Base-by-base conservation (phyloP, 2,113 vertebrate genomes). In the Butorides virescens region DNA sequence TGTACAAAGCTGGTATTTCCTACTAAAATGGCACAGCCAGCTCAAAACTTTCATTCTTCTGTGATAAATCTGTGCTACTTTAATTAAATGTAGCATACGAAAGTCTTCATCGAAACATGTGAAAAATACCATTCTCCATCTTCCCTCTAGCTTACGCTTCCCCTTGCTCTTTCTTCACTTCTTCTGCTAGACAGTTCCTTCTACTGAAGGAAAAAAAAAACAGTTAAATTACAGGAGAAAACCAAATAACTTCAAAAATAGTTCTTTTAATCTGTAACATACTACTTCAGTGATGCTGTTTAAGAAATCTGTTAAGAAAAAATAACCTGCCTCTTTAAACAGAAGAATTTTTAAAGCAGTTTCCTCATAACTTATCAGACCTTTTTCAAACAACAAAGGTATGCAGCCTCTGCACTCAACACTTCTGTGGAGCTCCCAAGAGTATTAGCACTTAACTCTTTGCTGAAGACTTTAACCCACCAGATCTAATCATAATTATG, bases 311-410 rank as follows among this genome's bases (percentile, higher is more conserved):
- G 15, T 29, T 70, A 44, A 36, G 37, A 29, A 74, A 90, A 89
- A 97, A 71, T 70, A 85, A 65, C 13, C 25, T 72, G 44, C 9
- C 52, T 68, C 95, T 92, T 90, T 37, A 86, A 95, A 96, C 49
- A 80, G 25, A 92, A 92, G 30, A 49, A 70, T 29, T 81, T 95
- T 95, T 56, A 70, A 86, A 95, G 75, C 65, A 15, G 37, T 78
- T 95, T 93, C 76, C 68, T 84, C 22, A 3, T 59, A 90, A 95
- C 70, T 92, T 90, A 85, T 67, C 32, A 0, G 67, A 58, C 49
- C 27, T 90, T 95, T 93, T 88, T 79, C 89, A 92, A 95, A 79
- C 23, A 95, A 36, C 50, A 88, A 82, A 93, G n/a, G 86, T 92
- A 97, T 87, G 77, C 91, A 95, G 77, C 32, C 70, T 87, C 62